Evolutionary conservation across 2,113 vertebrate species (phyloP).

Genomic region (Pitta sordida): DNA sequence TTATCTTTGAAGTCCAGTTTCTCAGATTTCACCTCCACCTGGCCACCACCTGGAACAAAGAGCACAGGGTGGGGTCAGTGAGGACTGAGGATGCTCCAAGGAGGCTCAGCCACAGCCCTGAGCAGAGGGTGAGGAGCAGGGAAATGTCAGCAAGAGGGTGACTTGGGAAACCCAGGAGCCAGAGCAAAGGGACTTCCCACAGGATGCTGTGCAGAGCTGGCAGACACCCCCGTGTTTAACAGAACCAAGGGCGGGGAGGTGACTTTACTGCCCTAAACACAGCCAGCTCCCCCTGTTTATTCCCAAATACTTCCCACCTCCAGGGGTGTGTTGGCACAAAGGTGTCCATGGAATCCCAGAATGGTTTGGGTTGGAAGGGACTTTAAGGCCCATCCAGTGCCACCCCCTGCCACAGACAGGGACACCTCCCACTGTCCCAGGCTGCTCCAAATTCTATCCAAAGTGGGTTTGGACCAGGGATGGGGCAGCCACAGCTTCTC

Average conservation of each 20-base stretch:
- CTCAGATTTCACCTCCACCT: constrained; percentile 93
- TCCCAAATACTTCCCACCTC: neutral
- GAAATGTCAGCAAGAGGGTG: neutral
- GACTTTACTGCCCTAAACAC: too few species aligned
- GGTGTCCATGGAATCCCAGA: neutral
- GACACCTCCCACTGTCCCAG: neutral
- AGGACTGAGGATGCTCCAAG: neutral
- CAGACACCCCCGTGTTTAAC: neutral
- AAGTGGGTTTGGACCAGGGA: neutral
- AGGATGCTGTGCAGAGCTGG: neutral
- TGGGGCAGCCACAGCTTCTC: neutral
- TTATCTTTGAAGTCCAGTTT: constrained; percentile 94
- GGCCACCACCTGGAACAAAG: constrained; percentile 85
- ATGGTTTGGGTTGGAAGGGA: neutral
- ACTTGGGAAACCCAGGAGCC: neutral
- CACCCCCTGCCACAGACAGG: neutral
- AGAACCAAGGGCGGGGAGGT: neutral
- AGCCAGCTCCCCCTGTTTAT: neutral
- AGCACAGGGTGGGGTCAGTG: neutral
- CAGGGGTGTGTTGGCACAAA: neutral
- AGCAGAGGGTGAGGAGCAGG: neutral
- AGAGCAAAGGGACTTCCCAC: neutral
- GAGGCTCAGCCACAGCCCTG: neutral
- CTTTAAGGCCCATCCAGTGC: neutral
- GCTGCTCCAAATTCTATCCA: neutral